These are phyloP conservation scores for Ailurus styani DNA, from an alignment of 2,113 vertebrate species.

Conservation along the genomic window DNA sequence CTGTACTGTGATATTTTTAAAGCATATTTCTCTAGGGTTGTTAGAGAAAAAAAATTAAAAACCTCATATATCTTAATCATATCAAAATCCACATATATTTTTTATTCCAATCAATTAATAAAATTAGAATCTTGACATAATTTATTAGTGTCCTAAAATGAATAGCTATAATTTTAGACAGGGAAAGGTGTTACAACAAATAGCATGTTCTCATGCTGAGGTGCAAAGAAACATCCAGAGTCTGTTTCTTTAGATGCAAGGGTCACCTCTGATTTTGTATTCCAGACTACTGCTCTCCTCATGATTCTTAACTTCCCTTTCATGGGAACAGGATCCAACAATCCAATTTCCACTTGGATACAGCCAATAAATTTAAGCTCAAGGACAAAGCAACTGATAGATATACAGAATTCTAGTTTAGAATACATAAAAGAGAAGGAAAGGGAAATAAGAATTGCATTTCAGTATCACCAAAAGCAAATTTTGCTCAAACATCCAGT, in stretches of 20 bases:
- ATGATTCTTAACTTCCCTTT: background rate
- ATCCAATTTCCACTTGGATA: background rate
- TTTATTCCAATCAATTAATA: background rate
- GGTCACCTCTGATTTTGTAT: background rate
- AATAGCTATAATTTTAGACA: background rate
- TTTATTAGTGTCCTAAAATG: background rate
- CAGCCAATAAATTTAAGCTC: background rate
- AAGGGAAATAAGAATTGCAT: background rate
- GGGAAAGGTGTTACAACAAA: background rate
- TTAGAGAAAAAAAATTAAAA: background rate
- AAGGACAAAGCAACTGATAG: background rate
- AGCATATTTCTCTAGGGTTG: background rate
- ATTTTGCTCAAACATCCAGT: background rate
- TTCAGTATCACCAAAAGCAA: background rate
- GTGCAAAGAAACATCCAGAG: background rate
- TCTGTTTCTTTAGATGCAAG: background rate
- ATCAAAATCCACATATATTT: background rate
- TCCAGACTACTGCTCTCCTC: background rate
- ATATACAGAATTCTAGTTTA: background rate
- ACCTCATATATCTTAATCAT: background rate
- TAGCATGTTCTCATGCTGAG: background rate
- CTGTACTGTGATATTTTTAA: background rate
- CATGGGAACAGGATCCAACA: background rate
- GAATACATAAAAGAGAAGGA: background rate
- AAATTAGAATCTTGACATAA: background rate